Conservation (phyloP, 2,888 invertebrate genomes). For the Lasioglossum figueresi region DNA sequence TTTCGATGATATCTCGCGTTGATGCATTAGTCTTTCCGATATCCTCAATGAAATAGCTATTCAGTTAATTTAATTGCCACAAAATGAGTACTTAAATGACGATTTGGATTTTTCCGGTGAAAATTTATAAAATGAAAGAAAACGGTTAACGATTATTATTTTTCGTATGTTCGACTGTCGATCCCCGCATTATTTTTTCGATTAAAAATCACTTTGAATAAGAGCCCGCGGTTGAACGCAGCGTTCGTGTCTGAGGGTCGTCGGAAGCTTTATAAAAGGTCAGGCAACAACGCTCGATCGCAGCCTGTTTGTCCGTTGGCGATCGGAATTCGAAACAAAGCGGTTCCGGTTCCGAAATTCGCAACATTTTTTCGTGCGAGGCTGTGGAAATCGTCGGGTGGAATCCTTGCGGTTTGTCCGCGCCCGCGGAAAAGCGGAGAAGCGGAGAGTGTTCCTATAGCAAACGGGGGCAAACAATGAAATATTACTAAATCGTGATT, state of each 20-base stretch:
- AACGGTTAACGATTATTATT: too few relatives aligned
- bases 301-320: neutral
- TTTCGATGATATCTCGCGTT: too few relatives aligned
- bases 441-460: too few relatives aligned
- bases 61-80: too few relatives aligned
- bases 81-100: too few relatives aligned
- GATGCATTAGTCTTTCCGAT: too few relatives aligned
- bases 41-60: too few relatives aligned
- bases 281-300: neutral
- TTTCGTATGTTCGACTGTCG: too few relatives aligned
- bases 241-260: neutral
- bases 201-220: neutral
- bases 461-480: conserved; percentile 25
- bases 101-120: too few relatives aligned
- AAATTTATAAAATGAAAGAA: too few relatives aligned
- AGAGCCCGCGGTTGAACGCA: neutral
- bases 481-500: conserved; percentile 37
- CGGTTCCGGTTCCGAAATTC: neutral
- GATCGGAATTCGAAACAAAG: neutral
- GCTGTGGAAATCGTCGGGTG: neutral
- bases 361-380: neutral
- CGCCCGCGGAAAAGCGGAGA: neutral
- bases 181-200: neutral
- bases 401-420: neutral
- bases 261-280: neutral